These are phyloP conservation scores for Oncorhynchus clarkii DNA, from an alignment of 2,113 vertebrate species.

Conservation along the genomic window DNA sequence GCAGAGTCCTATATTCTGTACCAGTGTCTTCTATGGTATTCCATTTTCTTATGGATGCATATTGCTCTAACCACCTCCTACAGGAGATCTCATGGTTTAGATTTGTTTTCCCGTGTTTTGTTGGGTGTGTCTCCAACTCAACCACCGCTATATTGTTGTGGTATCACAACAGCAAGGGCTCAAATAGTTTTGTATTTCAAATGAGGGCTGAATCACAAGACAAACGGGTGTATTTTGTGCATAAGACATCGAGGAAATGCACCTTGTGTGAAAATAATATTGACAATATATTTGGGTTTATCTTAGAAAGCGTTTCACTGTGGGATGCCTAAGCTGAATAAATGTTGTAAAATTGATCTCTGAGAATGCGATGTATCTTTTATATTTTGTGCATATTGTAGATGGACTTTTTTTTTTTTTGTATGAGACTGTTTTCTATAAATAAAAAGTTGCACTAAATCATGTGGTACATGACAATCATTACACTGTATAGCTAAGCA, in stretches of 20 bases:
- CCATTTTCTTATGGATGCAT: conserved; percentile 60
- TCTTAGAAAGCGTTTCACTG: conserved; percentile 47
- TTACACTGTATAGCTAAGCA: no score
- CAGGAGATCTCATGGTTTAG: conserved; percentile 6
- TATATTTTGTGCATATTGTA: conserved; percentile 39
- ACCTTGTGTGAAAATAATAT: conserved; percentile 18
- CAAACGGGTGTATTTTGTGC: conserved; percentile 2
- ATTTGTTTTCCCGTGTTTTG: conserved; percentile 23
- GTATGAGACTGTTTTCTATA: conserved; percentile 65
- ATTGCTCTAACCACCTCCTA: conserved; percentile 50
- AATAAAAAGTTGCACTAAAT: conserved; percentile 43
- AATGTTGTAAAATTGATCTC: conserved; percentile 47
- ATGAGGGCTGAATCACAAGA: conserved; percentile 15
- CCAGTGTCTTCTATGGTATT: conserved; percentile 32
- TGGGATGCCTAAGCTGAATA: conserved; percentile 23
- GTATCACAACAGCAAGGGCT: conserved; percentile 12
- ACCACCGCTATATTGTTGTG: background rate
- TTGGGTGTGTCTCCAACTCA: background rate
- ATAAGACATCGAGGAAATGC: conserved; percentile 15
- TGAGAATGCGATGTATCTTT: conserved; percentile 42
- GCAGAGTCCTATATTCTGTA: conserved; percentile 14
- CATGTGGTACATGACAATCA: background rate
- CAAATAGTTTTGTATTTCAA: conserved; percentile 5
- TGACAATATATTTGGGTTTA: conserved; percentile 26
- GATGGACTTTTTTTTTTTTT: conserved; percentile 53